Percentiles rank a stretch among this genome's conserved stretches.
These are phyloP conservation scores for Lasioglossum morio DNA, from an alignment of 2,888 invertebrate genomes.

Conservation along the genomic window DNA sequence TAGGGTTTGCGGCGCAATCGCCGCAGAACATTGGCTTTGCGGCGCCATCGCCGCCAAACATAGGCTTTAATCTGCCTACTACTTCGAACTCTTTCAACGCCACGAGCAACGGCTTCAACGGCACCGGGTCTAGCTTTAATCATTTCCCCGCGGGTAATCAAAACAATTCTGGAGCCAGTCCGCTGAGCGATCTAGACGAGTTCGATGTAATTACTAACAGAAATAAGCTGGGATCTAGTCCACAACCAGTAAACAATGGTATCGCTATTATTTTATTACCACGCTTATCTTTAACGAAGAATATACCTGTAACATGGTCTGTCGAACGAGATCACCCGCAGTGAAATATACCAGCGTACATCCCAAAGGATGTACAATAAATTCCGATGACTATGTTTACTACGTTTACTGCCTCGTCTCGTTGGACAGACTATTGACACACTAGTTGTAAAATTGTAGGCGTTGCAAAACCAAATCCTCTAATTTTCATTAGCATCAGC, in stretches of 20 bases:
- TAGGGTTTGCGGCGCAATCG: constrained; percentile 77
- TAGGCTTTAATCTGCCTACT: constrained; percentile 79
- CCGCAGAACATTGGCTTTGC: constrained; percentile 78
- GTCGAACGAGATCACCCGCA: not conserved
- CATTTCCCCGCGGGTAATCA: constrained; percentile 77
- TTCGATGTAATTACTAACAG: constrained; percentile 95
- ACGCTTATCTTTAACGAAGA: not conserved
- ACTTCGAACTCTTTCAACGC: constrained; percentile 73
- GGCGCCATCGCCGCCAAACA: constrained; percentile 77
- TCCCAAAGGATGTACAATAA: not conserved
- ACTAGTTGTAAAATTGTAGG: too few species aligned
- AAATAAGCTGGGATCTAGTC: constrained; percentile 85
- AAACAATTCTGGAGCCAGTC: constrained; percentile 77
- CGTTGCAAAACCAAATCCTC: not conserved
- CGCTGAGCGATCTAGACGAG: constrained; percentile 92
- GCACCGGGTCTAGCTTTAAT: constrained; percentile 76
- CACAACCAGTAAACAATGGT: constrained; percentile 81
- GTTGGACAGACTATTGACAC: not conserved
- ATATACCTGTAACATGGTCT: not conserved
- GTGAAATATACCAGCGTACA: not conserved
- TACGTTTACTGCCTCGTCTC: not conserved
- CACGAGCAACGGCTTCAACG: constrained; percentile 81
- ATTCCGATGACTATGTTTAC: not conserved
- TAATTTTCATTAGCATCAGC: not conserved
- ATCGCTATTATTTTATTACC: constrained; percentile 23